These are phyloP conservation scores for Escarpia spicata DNA, from an alignment of 2,888 invertebrate species.

Conservation along the genomic window DNA sequence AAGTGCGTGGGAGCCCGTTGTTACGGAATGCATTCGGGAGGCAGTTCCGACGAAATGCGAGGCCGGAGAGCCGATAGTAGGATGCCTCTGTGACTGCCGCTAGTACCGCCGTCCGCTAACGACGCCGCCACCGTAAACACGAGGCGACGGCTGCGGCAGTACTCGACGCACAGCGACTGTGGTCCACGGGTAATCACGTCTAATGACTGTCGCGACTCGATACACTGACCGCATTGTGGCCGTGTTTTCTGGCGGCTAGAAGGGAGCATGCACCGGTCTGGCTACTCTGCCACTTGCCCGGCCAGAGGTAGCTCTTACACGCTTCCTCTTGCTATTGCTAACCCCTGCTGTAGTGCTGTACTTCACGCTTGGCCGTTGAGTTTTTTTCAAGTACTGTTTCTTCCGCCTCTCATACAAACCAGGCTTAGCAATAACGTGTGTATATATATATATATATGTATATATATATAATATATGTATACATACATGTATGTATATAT, in stretches of 20 bases:
- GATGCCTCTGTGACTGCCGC: too few relatives aligned
- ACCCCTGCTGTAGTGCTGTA: too few relatives aligned
- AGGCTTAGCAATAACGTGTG: background rate
- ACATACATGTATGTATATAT: background rate
- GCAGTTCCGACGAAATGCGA: background rate
- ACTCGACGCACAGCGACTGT: background rate
- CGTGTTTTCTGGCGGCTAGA: background rate
- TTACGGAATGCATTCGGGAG: background rate
- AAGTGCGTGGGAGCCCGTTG: background rate
- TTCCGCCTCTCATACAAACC: too few relatives aligned
- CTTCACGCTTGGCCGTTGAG: too few relatives aligned
- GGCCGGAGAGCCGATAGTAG: too few relatives aligned
- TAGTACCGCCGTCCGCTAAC: background rate
- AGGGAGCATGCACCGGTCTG: background rate
- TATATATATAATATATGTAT: background rate
- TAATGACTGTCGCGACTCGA: background rate
- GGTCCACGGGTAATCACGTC: conserved; percentile 1
- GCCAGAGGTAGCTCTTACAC: too few relatives aligned
- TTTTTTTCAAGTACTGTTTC: too few relatives aligned
- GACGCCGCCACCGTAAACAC: background rate
- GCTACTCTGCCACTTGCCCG: background rate
- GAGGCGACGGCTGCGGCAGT: background rate
- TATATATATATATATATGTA: background rate
- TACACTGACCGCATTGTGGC: background rate
- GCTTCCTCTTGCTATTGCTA: too few relatives aligned